Conservation (phyloP, 2,888 invertebrate species). For the Frankliniella intonsa region DNA sequence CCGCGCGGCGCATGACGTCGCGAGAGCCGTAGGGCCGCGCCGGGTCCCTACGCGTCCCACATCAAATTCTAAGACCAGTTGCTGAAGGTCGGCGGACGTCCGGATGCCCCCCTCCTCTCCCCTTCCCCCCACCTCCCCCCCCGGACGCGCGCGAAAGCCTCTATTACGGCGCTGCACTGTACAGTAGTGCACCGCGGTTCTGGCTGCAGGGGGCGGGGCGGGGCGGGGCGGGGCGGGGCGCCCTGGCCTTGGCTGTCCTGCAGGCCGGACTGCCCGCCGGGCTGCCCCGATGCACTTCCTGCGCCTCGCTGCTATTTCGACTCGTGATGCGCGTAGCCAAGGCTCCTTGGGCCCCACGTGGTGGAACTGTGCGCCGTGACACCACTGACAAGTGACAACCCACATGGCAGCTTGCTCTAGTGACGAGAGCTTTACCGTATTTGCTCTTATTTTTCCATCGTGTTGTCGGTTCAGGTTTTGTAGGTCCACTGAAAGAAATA, state of each 20-base stretch:
- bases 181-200: background rate
- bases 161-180: background rate
- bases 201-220: background rate
- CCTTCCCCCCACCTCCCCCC: background rate
- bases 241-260: background rate
- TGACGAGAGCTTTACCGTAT: no score
- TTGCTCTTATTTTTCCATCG: background rate
- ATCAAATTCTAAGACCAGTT: background rate
- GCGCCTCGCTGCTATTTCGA: conserved; percentile 12
- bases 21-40: background rate
- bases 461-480: background rate
- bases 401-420: no score
- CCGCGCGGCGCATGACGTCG: background rate
- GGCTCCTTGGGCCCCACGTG: background rate
- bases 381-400: no score
- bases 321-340: conserved; percentile 16
- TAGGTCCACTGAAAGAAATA: no score
- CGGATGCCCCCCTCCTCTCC: background rate
- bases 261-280: no score
- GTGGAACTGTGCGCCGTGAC: background rate
- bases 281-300: background rate
- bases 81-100: conserved; percentile 6
- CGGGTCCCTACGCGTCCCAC: background rate
- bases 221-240: background rate
- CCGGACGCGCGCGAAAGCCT: background rate